A percentile compares a stretch with the other conserved stretches of the same genome.
phyloP scores from a whole-genome alignment of 1,140 invertebrate genomes.

The Lucilia sericata region DNA sequence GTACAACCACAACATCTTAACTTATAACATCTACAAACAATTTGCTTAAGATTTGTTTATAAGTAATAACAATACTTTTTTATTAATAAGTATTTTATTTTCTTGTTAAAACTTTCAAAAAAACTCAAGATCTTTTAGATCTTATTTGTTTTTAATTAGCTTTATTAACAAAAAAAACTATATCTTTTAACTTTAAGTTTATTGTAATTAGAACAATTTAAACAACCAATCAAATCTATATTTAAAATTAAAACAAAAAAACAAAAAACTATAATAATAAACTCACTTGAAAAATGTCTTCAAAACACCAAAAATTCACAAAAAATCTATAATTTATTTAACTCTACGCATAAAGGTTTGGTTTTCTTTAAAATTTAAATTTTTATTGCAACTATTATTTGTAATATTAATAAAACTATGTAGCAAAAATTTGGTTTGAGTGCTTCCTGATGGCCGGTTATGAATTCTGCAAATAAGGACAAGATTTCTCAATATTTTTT shows the following conservation, averaged over 20 bases:
- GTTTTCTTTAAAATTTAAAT: neutral
- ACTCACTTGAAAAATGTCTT: neutral
- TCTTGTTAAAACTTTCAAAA: neutral
- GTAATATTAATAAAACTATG: neutral
- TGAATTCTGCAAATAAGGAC: neutral
- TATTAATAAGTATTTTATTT: neutral
- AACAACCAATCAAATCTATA: neutral
- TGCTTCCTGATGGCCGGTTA: neutral
- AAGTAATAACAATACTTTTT: neutral
- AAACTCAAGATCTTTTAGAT: conserved; percentile 3
- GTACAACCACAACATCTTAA: neutral
- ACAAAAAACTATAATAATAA: neutral
- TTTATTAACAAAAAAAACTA: neutral
- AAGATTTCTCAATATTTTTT: neutral
- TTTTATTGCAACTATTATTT: neutral
- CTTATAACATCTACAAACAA: neutral
- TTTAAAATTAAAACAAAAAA: neutral
- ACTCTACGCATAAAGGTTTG: neutral
- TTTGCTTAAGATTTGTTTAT: no score
- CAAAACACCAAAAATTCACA: neutral
- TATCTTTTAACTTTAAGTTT: no score
- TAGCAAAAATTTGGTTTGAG: neutral
- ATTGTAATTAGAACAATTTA: no score
- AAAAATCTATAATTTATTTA: neutral
- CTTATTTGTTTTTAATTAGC: conserved; percentile 7